Conservation (phyloP, 2,888 invertebrate species). For the Dorcus parallelipipedus region DNA sequence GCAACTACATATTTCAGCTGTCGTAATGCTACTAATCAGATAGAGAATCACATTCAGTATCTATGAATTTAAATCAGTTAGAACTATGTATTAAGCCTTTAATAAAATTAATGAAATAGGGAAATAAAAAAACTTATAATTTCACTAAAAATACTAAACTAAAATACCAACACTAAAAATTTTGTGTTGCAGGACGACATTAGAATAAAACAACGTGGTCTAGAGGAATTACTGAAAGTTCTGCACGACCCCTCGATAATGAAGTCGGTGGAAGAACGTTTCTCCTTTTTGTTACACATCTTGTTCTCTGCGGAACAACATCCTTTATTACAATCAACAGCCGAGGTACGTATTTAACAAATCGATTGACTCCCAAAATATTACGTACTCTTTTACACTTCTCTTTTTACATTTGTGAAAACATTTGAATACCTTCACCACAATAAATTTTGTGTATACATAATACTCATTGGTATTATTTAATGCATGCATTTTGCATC, state of each 20-base stretch:
- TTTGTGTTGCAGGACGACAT: conserved; percentile 54
- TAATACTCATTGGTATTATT: too few species aligned
- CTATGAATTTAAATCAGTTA: too few species aligned
- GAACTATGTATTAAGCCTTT: too few species aligned
- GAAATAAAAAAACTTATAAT: background rate
- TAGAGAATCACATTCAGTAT: background rate
- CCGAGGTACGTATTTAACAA: conserved; percentile 29
- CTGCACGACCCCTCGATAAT: conserved; percentile 54
- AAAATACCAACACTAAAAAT: background rate
- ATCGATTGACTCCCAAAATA: background rate
- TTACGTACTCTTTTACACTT: too few species aligned
- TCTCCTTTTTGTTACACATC: conserved; percentile 62
- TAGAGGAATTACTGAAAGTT: conserved; percentile 57
- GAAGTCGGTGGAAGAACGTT: conserved; percentile 56
- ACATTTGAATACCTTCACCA: too few species aligned
- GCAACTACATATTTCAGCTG: background rate
- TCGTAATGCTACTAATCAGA: too few species aligned
- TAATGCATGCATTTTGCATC: too few species aligned
- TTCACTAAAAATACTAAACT: background rate
- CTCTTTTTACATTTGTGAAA: too few species aligned
- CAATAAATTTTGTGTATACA: too few species aligned
- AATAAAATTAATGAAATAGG: too few species aligned
- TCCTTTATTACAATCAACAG: conserved; percentile 31
- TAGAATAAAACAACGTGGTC: conserved; percentile 54
- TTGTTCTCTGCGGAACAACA: conserved; percentile 62